Conservation (phyloP, 2,888 invertebrate species). For the Amphipyra berbera region DNA sequence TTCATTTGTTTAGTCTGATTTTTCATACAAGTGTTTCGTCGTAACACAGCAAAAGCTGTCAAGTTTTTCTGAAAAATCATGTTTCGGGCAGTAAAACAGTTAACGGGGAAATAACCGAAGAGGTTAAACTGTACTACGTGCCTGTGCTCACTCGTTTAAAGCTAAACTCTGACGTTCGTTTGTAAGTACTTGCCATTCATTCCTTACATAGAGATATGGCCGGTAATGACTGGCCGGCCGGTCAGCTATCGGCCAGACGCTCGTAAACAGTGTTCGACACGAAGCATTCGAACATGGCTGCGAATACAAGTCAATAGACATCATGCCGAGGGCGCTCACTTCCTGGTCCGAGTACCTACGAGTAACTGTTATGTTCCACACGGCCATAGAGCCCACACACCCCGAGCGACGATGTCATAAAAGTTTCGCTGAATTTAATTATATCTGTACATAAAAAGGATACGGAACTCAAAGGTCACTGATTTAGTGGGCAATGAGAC, state of each 20-base stretch:
- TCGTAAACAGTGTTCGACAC: slow-evolving; percentile 86
- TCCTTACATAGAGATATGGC: slow-evolving; percentile 86
- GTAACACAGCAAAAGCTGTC: slow-evolving; percentile 51
- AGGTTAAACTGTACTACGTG: slow-evolving; percentile 78
- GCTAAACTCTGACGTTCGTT: slow-evolving; percentile 77
- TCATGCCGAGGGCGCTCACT: slow-evolving; percentile 76
- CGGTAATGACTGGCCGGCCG: slow-evolving; percentile 83
- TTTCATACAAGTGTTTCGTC: slow-evolving; percentile 46
- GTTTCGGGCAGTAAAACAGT: slow-evolving; percentile 74
- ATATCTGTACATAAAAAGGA: slow-evolving; percentile 66
- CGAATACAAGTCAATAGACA: slow-evolving; percentile 84
- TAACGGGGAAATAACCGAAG: slow-evolving; percentile 75
- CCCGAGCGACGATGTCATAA: slow-evolving; percentile 56
- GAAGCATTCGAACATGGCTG: slow-evolving; percentile 82
- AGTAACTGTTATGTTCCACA: slow-evolving; percentile 65
- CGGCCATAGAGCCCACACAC: slow-evolving; percentile 61
- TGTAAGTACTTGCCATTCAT: slow-evolving; percentile 86
- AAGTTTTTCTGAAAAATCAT: slow-evolving; percentile 67
- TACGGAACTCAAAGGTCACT: slow-evolving; percentile 75
- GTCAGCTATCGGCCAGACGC: slow-evolving; percentile 84
- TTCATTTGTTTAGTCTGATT: slow-evolving; percentile 15
- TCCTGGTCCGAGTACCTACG: slow-evolving; percentile 78
- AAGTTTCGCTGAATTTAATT: slow-evolving; percentile 67
- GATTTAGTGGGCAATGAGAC: slow-evolving; percentile 72
- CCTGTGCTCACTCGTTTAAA: slow-evolving; percentile 78